A percentile compares a stretch with the other conserved stretches of the same genome.
phyloP scores from a whole-genome alignment of 2,113 vertebrate genomes.

The Syngnathus typhle region DNA sequence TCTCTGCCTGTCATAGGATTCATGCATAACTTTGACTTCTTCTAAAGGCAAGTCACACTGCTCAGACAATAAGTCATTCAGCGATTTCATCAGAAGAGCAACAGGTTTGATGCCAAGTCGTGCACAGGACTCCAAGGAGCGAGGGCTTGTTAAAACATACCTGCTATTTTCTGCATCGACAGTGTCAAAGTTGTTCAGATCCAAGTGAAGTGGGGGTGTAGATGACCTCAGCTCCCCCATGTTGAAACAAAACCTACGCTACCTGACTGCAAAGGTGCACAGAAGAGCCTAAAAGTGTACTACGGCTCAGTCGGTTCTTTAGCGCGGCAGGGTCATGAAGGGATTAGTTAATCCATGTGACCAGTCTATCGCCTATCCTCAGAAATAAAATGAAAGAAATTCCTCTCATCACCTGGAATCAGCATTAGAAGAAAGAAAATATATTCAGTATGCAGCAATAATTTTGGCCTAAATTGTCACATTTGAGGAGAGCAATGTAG shows the following conservation, averaged over 20 bases:
- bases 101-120: slow-evolving; percentile 65
- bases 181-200: slow-evolving; percentile 51
- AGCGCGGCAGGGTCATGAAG: slow-evolving; percentile 27
- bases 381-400: neutral
- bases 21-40: slow-evolving; percentile 49
- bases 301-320: neutral
- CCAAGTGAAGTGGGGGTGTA: slow-evolving; percentile 38
- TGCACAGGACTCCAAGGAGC: slow-evolving; percentile 60
- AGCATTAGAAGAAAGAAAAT: neutral
- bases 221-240: slow-evolving; percentile 44
- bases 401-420: neutral
- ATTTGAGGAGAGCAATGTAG: neutral
- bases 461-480: too few species aligned
- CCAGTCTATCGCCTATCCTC: neutral
- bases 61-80: slow-evolving; percentile 52
- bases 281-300: neutral
- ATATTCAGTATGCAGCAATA: neutral
- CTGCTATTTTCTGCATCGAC: slow-evolving; percentile 26
- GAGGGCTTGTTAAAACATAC: slow-evolving; percentile 61
- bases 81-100: slow-evolving; percentile 56
- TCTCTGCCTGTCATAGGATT: slow-evolving; percentile 57
- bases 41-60: slow-evolving; percentile 33
- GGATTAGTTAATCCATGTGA: slow-evolving; percentile 46
- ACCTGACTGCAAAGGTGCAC: neutral
- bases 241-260: neutral